Evolutionary conservation across 2,888 invertebrate genomes (phyloP).

Genomic region (Leptopterna dolabrata): DNA sequence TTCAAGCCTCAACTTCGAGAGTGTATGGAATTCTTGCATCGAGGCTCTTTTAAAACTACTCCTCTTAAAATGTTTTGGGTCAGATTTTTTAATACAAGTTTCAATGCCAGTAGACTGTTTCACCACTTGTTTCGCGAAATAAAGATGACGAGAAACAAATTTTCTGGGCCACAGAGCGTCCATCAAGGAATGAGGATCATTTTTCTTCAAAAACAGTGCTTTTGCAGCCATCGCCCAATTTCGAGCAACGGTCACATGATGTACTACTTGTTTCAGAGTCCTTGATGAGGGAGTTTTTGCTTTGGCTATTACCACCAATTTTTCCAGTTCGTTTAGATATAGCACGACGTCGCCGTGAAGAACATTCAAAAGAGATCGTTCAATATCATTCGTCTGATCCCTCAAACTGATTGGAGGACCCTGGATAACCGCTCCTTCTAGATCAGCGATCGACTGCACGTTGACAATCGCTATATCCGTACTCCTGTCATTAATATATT

Average conservation of each 20-base stretch:
- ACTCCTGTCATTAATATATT: not conserved
- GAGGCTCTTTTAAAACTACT: not conserved
- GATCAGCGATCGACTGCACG: not conserved
- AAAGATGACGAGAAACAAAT: conserved; percentile 34
- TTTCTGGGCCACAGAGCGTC: conserved; percentile 57
- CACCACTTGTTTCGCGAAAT: not conserved
- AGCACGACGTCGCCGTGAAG: conserved; percentile 44
- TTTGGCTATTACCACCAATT: conserved; percentile 49
- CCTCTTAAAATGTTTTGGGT: not conserved
- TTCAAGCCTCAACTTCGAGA: conserved; percentile 10
- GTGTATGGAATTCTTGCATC: not conserved
- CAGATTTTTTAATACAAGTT: not conserved
- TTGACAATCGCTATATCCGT: not conserved
- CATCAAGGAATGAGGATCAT: conserved; percentile 41
- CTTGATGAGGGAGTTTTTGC: not conserved
- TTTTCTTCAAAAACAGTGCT: conserved; percentile 49
- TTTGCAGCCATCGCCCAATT: conserved; percentile 47
- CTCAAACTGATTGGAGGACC: not conserved
- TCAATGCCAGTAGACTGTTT: not conserved
- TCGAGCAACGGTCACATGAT: conserved; percentile 18
- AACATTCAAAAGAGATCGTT: conserved; percentile 34
- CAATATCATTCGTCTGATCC: not conserved
- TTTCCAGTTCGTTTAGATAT: conserved; percentile 55
- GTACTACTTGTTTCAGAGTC: conserved; percentile 17
- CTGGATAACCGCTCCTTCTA: not conserved